A percentile compares a stretch with the other conserved stretches of the same genome.
Conservation (phyloP, 2,113 vertebrate species). For the Sander vitreus region DNA sequence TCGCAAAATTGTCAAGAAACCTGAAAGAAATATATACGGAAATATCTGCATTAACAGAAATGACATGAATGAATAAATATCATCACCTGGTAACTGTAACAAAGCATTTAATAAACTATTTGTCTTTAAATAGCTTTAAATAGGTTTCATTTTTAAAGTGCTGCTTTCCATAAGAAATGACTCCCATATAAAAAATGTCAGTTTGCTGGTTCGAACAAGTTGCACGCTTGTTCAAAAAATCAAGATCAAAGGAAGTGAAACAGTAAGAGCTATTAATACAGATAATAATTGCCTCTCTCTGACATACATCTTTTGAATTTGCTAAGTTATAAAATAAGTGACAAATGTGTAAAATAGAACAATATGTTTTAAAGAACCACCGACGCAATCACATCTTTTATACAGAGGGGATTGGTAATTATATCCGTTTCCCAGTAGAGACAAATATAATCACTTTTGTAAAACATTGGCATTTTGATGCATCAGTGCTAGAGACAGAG, state of each 20-base stretch:
- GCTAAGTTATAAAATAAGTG: background rate
- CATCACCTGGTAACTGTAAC: background rate
- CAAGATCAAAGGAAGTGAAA: background rate
- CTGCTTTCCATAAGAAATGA: background rate
- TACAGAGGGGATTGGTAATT: background rate
- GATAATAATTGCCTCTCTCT: background rate
- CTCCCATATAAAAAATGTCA: background rate
- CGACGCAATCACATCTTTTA: background rate
- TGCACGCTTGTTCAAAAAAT: background rate
- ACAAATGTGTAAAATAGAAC: background rate
- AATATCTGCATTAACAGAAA: background rate
- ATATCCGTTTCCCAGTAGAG: conserved; percentile 9
- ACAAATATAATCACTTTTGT: conserved; percentile 33
- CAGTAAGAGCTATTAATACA: background rate
- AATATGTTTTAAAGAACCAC: background rate
- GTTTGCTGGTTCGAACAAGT: background rate
- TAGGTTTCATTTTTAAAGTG: background rate
- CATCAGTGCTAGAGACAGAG: conserved; percentile 29
- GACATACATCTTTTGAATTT: background rate
- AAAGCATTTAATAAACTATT: background rate
- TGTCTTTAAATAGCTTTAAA: background rate
- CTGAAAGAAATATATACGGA: background rate
- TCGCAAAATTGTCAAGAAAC: background rate
- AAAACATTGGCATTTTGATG: conserved; percentile 46
- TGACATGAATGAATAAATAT: background rate